Conservation (phyloP, 2,888 invertebrate species). For the Erannis defoliaria region DNA sequence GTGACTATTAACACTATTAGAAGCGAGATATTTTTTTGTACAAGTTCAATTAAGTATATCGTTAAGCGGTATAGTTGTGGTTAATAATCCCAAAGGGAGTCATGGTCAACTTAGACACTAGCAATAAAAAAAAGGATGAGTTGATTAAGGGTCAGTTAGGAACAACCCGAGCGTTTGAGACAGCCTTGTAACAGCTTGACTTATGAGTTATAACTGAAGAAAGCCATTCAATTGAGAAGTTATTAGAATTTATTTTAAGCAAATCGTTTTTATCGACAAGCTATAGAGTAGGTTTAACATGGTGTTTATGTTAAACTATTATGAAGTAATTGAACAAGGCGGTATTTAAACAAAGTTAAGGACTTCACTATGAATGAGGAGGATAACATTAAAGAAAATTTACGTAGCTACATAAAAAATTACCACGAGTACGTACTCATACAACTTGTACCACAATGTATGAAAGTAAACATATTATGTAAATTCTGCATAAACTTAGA, state of each 20-base stretch:
- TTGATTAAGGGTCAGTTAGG: no score
- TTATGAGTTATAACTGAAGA: slow-evolving; percentile 34
- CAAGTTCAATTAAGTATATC: slow-evolving; percentile 21
- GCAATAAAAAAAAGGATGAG: slow-evolving; percentile 37
- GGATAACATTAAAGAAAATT: background rate
- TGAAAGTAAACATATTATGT: slow-evolving; percentile 33
- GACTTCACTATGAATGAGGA: background rate
- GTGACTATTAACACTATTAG: slow-evolving; percentile 43
- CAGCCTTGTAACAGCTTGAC: background rate
- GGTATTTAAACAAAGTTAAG: background rate
- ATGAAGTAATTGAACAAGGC: background rate
- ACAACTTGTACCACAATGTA: slow-evolving; percentile 13
- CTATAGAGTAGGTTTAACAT: background rate
- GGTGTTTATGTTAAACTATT: background rate
- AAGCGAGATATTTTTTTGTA: slow-evolving; percentile 25
- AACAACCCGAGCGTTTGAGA: no score
- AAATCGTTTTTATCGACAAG: background rate
- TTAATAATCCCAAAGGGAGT: slow-evolving; percentile 53
- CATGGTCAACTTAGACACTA: slow-evolving; percentile 63
- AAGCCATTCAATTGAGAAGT: no score
- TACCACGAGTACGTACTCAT: background rate
- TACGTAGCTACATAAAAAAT: background rate
- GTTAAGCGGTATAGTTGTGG: slow-evolving; percentile 27
- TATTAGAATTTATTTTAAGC: no score
- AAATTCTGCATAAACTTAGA: slow-evolving; percentile 52